Evolutionary conservation across 2,888 invertebrate species (phyloP), one percentile per base, ranked within the genome.

Genomic region (Chamaedrilus cognettii): DNA sequence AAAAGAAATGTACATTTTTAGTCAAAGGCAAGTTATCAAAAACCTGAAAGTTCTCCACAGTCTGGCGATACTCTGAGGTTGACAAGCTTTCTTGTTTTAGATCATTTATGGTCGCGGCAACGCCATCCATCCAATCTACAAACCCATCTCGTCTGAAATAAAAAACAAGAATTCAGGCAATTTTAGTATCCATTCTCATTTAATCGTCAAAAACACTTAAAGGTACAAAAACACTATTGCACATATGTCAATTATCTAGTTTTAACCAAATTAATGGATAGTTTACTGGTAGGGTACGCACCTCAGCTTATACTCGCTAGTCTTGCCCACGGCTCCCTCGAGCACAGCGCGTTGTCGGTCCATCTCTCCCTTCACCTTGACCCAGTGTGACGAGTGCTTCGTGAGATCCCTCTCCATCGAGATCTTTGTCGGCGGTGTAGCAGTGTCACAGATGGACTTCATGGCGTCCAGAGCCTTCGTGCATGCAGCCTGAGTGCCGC

Each of bases 101-200:
- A 72, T 90, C 91, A 77, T 90, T 89, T 79, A 96, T 88, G 15
- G 91, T 91, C 65, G 87, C 87, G 79, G 95, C 94, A 0, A 96
- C 93, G 55, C 89, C 88, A 76, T 93, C 90, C 93, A 96, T 95
- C 96, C 96, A 96, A 42, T 87, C 85, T 30, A 89, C 89, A 89
- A 96, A 93, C 75, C 90, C 91, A 52, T 87, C 86, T 80, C 91
- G 92, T 76, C 88, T 88, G 73, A n/a, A n/a, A n/a, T n/a, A 23
- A 62, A 7, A 50, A 23, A 58, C 33, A 58, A n/a, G n/a, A n/a
- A n/a, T n/a, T n/a, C n/a, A n/a, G n/a, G n/a, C n/a, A n/a, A n/a
- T n/a, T n/a, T n/a, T n/a, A n/a, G n/a, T n/a, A n/a, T n/a, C n/a
- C n/a, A n/a, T n/a, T n/a, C n/a, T n/a, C n/a, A n/a, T n/a, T n/a